Percentiles rank a stretch among this genome's conserved stretches.
These are phyloP conservation scores for Phortica magna DNA, from an alignment of 2,888 invertebrate species.

Conservation along the genomic window DNA sequence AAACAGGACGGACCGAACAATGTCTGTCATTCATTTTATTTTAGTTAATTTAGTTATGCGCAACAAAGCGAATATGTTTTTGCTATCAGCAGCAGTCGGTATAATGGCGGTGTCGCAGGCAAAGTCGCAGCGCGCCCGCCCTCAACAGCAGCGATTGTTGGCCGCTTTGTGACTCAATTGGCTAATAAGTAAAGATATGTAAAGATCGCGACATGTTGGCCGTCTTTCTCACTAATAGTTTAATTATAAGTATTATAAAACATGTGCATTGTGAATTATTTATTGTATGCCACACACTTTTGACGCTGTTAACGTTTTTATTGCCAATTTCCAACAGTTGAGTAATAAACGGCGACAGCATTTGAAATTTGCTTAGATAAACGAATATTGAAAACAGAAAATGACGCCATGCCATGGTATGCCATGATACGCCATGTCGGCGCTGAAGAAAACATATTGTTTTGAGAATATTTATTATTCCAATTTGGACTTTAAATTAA, in stretches of 20 bases:
- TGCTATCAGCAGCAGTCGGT: neutral
- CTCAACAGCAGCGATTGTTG: no score
- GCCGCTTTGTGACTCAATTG: neutral
- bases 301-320: neutral
- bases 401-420: neutral
- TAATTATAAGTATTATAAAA: constrained; percentile 6
- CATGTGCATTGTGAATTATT: constrained; percentile 16
- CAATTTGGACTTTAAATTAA: neutral
- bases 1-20: neutral
- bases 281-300: neutral
- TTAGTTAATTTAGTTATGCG: neutral
- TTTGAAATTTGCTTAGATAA: neutral
- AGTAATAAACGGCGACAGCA: neutral
- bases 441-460: constrained; percentile 1
- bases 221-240: neutral
- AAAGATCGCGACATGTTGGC: no score
- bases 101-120: neutral
- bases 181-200: neutral
- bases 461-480: neutral
- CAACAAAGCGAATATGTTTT: no score
- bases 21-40: neutral
- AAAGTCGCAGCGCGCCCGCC: neutral
- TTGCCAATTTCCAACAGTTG: constrained; percentile 12
- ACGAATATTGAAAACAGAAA: neutral
- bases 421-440: neutral